Base-by-base conservation (phyloP, 2,797 vertebrate species). In the Euphonia xanthogaster region DNA sequence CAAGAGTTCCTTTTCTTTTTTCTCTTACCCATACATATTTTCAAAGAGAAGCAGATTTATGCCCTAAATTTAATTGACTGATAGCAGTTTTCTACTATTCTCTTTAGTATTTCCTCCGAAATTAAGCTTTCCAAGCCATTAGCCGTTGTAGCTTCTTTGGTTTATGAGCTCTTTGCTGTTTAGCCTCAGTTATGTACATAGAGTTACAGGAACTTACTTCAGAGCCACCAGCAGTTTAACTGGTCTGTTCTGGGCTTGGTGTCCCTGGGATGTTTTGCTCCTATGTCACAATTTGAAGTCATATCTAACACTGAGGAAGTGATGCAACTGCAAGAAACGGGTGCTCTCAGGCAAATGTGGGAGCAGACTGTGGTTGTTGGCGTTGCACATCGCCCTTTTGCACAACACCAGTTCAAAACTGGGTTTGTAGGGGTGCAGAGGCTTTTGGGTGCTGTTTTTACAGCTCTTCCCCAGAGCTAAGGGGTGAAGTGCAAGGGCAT, bases 321-420 rank as follows among this genome's bases (percentile, higher is more conserved):
- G 74, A 88, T 62, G 83, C 40, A 66, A 48, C 48, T 66, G 14
- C 13, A 28, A 73, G 73, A 79, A 92, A 35, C 0, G 0, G 82
- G 33, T 1, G 1, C 17, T 12, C n/a, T 37, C 0, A 2, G 62
- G 42, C 1, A 0, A 77, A 40, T 60, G 27, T 31, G 22, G 30
- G 42, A 58, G 53, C 22, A 67, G 40, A 9, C 31, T 2, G 4
- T 25, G 30, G 67, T 39, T 58, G 47, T 37, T 62, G 30, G 51
- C 2, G 1, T 33, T 66, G 55, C 67, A 42, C 12, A 23, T 51
- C 17, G 9, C 21, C 27, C 35, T 61, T 71, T 76, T 60, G 18
- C 44, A 22, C 27, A 86, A 40, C 3, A 15, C 23, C 7, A 2
- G 30, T 22, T 55, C 53, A 79, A 44, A 18, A 30, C 10, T 25